Evolutionary conservation across 2,113 vertebrate species (phyloP).

Genomic region (Eolophus roseicapilla): DNA sequence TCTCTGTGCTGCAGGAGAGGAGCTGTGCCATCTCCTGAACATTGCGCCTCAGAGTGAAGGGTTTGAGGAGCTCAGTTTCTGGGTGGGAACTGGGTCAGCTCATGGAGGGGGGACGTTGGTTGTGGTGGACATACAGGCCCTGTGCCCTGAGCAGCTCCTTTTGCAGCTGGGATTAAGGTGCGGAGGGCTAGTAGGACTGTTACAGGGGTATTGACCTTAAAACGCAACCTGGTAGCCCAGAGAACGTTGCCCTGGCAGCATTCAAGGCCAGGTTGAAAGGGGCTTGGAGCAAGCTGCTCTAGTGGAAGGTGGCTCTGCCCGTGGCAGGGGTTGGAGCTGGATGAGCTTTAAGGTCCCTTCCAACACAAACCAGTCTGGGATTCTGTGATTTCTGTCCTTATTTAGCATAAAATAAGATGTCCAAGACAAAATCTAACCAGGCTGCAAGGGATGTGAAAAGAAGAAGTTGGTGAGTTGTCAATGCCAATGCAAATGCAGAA

Average conservation of each 20-base stretch:
- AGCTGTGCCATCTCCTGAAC: not conserved
- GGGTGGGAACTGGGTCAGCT: not conserved
- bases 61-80: not conserved
- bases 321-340: not conserved
- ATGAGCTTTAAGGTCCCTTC: not conserved
- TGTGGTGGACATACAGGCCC: not conserved
- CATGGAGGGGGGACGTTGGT: fast-evolving
- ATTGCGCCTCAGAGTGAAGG: not conserved
- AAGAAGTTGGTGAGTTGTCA: fast-evolving
- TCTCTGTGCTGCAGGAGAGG: not conserved
- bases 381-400: not conserved
- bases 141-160: not conserved
- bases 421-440: not conserved
- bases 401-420: not conserved
- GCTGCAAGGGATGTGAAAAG: not conserved
- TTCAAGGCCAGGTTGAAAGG: not conserved
- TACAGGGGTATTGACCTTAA: not conserved
- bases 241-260: not conserved
- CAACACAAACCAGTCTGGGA: not conserved
- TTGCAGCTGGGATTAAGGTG: not conserved
- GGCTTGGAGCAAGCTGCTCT: not conserved
- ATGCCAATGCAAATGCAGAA: not conserved
- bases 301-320: not conserved
- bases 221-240: not conserved
- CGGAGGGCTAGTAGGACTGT: not conserved